Evolutionary conservation across 2,113 vertebrate genomes (phyloP).

Genomic region (Eolophus roseicapilla): DNA sequence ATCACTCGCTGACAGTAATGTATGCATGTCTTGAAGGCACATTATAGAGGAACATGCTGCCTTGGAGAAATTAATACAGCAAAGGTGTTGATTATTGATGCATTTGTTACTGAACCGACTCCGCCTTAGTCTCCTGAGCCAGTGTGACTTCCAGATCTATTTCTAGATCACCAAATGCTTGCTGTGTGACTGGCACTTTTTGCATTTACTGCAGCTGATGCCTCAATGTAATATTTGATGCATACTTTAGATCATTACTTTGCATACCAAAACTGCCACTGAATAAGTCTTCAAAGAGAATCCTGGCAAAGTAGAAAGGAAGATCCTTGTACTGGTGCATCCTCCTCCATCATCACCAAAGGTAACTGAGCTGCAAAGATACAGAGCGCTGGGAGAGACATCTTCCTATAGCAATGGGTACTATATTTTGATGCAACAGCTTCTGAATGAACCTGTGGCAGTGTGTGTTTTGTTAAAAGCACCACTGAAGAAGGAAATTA

Average conservation of each 20-base stretch:
- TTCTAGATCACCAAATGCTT: constrained; percentile 21
- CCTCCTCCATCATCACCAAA: background rate
- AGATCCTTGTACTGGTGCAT: background rate
- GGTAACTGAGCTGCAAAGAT: background rate
- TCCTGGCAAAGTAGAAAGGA: background rate
- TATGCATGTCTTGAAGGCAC: constrained; percentile 19
- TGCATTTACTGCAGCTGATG: constrained; percentile 26
- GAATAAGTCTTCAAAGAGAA: background rate
- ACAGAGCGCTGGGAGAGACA: background rate
- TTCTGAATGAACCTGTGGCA: constrained; percentile 9
- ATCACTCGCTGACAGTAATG: background rate
- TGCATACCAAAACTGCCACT: background rate
- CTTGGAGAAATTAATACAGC: background rate
- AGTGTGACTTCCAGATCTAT: constrained; percentile 18
- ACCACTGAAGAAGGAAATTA: background rate
- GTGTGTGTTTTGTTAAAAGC: background rate
- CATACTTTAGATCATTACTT: background rate
- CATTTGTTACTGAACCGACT: constrained; percentile 7
- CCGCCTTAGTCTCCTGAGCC: background rate
- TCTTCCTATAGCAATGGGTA: background rate
- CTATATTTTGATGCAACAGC: background rate
- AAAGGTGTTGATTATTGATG: background rate
- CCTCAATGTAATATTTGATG: background rate
- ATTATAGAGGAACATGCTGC: background rate
- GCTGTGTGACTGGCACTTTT: constrained; percentile 3